Base-by-base conservation (phyloP, 2,113 vertebrate species). In the Oreochromis aureus region DNA sequence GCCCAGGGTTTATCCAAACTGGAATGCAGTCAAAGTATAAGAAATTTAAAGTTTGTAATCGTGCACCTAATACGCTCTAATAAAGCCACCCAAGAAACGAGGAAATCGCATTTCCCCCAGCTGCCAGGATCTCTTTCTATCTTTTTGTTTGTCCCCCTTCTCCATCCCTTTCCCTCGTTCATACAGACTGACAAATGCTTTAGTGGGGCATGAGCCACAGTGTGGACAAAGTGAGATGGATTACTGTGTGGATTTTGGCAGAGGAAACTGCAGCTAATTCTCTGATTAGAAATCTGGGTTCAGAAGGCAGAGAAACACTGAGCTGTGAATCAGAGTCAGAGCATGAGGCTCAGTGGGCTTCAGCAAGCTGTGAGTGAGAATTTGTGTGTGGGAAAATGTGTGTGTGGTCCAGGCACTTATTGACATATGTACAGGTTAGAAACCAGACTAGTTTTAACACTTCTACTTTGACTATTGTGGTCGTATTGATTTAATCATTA, bases 221-320 rank as follows among this genome's bases (percentile, higher is more conserved):
- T 91, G 90, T 94, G 94, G 95, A 94, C 92, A 92, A 94, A 94
- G 94, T 93, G 92, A 93, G 93, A 94, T 94, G 92, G 91, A 94
- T 94, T 92, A 94, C 89, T 30, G 88, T 81, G 92, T 91, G 92
- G 90, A 87, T 91, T 91, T 93, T 95, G 94, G 94, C 94, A 93
- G 85, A 12, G 22, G 58, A 82, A 81, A 84, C 87, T 83, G 89
- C 84, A 56, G 88, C 94, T 95, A 94, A 95, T 95, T 94, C 92
- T 95, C 92, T 93, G 93, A 95, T 95, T 95, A 91, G 94, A 92
- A 95, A 94, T 87, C 93, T 63, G 88, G 89, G 89, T 94, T 95
- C 93, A 93, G 89, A 82, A 89, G 80, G 87, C 59, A 88, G 82
- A 85, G 92, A 89, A 92, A 91, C 89, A 88, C 81, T 76, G 90